phyloP scores from a whole-genome alignment of 1,140 invertebrate genomes.

The Zophobas atratus region DNA sequence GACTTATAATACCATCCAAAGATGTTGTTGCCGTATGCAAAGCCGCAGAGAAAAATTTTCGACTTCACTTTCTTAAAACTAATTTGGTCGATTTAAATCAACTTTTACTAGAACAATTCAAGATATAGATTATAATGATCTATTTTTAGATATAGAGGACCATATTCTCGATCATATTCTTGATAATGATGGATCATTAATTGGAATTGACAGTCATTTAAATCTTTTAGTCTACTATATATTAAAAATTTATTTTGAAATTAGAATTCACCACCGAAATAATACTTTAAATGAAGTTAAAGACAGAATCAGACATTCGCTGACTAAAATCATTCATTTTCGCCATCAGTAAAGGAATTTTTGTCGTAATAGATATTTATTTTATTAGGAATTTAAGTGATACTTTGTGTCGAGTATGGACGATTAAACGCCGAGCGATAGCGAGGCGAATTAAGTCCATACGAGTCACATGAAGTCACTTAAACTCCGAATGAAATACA shows the following conservation, averaged over 20 bases:
- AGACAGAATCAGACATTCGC: neutral
- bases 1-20: neutral
- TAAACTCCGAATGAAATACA: too few relatives aligned
- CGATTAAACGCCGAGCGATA: too few relatives aligned
- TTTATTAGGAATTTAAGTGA: too few relatives aligned
- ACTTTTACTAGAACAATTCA: neutral
- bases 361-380: too few relatives aligned
- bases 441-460: too few relatives aligned
- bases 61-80: neutral
- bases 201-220: conserved; percentile 11
- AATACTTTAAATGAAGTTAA: conserved; percentile 13
- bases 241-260: conserved; percentile 17
- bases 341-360: too few relatives aligned
- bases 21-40: neutral
- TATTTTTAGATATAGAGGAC: neutral
- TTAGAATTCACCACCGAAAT: conserved; percentile 9
- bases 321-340: too few relatives aligned
- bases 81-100: neutral
- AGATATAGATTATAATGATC: neutral
- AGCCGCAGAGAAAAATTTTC: neutral
- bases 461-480: too few relatives aligned
- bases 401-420: too few relatives aligned
- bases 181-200: neutral
- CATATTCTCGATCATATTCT: conserved; percentile 18
- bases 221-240: conserved; percentile 24